These are phyloP conservation scores for Chrosomus eos DNA, from an alignment of 2,797 vertebrate genomes.

Conservation along the genomic window DNA sequence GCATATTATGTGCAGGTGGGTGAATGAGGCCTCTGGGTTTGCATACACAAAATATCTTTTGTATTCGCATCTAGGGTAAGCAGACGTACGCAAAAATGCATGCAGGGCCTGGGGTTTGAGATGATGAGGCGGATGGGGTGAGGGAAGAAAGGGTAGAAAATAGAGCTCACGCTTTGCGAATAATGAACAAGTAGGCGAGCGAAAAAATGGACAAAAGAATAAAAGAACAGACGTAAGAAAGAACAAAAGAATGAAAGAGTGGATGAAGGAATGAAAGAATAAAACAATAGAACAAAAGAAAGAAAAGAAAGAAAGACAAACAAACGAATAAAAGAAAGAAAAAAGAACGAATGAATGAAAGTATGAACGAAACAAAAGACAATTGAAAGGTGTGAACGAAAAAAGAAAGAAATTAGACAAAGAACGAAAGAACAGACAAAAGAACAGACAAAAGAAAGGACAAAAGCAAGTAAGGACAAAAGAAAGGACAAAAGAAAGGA, in stretches of 20 bases:
- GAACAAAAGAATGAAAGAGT: not conserved
- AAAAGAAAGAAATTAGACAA: not conserved
- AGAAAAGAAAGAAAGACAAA: not conserved
- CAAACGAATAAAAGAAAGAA: not conserved
- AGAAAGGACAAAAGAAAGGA: not conserved
- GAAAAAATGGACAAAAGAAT: not conserved
- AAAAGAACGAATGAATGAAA: not conserved
- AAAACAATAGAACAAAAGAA: not conserved
- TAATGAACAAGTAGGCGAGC: not conserved
- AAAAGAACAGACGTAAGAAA: not conserved
- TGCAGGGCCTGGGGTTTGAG: not conserved
- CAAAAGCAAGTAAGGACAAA: not conserved
- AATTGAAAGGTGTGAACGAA: not conserved
- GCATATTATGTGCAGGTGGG: conserved; percentile 18
- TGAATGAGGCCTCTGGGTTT: conserved; percentile 13
- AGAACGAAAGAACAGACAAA: not conserved
- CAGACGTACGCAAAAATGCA: not conserved
- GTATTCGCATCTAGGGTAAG: not conserved
- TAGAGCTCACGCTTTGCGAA: not conserved
- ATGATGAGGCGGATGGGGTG: not conserved
- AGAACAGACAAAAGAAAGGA: not conserved
- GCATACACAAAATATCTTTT: conserved; percentile 25
- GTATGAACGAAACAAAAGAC: not conserved
- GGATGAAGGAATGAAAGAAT: not conserved
- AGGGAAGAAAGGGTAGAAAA: conserved; percentile 7